Evolutionary conservation across 2,888 invertebrate species (phyloP), one percentile per base, ranked within the genome.

Genomic region (Dynastes maya): DNA sequence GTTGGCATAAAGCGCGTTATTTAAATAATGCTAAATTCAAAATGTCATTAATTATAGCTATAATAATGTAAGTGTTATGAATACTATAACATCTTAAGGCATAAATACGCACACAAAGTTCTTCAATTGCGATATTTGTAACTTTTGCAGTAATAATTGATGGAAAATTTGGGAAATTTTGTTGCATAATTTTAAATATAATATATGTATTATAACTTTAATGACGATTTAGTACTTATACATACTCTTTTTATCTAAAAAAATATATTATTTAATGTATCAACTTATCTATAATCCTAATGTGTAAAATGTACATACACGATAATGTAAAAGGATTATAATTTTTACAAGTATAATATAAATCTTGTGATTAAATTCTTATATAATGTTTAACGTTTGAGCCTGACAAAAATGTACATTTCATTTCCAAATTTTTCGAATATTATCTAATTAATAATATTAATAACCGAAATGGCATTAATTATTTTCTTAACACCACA

Each of bases 331-430:
- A 74, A 61, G 61, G 72, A 74, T 74, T 74, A 74, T 61, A 32
- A 61, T 61, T 45, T 58, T n/a, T 22, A 27, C 55, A 72, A 29
- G 29, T 13, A 27, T 9, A 27, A 51, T 51, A 53, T 53, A 51
- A 45, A 61, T 45, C 72, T 74, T 74, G 37, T 55, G 72, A 74
- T 74, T 61, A 74, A 27, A 74, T 40, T 29, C 40, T 74, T 74
- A 61, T 27, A 45, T 74, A 71, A 71, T 9, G 40, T 40, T 16
- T 37, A n/a, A 16, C 6, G n/a, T 16, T 40, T 65, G 13, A 45
- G 45, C 9, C 8, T 45, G 2, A 45, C 8, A 45, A 11, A 45
- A 45, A 45, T 45, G 8, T 45, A 2, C 11, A 45, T 11, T 45
- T 11, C 45, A 9, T 8, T 11, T 45, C 11, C 0, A 45, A 45